Conservation (phyloP, 2,797 vertebrate genomes). For the Nyctalus aviator region DNA sequence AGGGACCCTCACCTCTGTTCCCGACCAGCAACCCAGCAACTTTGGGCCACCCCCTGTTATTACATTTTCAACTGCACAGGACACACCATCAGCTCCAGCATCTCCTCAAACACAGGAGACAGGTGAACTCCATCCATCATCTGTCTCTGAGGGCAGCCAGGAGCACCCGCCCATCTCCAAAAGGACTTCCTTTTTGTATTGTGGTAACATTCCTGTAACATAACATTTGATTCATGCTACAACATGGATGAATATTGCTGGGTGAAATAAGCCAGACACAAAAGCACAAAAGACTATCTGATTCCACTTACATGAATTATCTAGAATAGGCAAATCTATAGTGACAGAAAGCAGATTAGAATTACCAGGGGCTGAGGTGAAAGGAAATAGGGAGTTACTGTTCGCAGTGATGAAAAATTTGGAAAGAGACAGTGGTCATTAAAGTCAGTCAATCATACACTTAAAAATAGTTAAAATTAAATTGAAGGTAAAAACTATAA, state of each 20-base stretch:
- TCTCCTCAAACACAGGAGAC: not conserved
- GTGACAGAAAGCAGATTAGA: not conserved
- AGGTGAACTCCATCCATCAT: not conserved
- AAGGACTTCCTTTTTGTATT: not conserved
- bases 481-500: slow-evolving; percentile 29
- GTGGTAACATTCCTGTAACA: not conserved
- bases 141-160: not conserved
- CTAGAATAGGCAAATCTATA: not conserved
- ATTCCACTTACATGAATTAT: not conserved
- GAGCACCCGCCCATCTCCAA: not conserved
- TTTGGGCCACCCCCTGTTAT: not conserved
- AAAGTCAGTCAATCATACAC: not conserved
- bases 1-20: not conserved
- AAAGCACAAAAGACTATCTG: not conserved
- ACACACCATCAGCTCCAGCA: not conserved
- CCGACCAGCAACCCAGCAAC: not conserved
- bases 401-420: not conserved
- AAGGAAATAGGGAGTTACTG: not conserved
- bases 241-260: not conserved
- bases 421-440: not conserved
- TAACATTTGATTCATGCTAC: not conserved
- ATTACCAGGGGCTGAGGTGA: not conserved
- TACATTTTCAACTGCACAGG: not conserved
- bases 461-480: not conserved
- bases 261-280: not conserved